Evolutionary conservation across 2,888 invertebrate genomes (phyloP), one percentile per base, ranked within the genome.

Genomic region (Caenorhabditis zanzibari): DNA sequence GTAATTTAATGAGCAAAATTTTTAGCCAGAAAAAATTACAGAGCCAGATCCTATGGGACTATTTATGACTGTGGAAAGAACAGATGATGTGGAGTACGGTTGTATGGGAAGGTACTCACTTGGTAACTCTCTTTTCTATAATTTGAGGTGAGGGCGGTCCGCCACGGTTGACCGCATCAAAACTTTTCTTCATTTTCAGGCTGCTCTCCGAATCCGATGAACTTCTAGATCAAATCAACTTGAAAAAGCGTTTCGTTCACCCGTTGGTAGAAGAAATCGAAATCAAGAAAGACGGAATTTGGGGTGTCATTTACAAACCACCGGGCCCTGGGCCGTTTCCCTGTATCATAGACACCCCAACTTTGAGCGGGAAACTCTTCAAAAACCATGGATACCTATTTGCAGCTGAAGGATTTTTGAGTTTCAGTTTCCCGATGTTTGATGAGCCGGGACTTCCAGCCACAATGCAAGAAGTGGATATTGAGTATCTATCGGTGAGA

Each of bases 1-100:
- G 77, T 61, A n/a, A n/a, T n/a, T n/a, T n/a, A n/a, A n/a, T n/a
- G n/a, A n/a, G n/a, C n/a, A 32, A 32, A 32, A 47, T 6, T 47
- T 19, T 10, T 24, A 2, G 19, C 12, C 2, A n/a, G 32, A 32
- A 7, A 32, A 4, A 32, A 19, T 47, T 47, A 1, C 19, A 47
- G 73, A 66, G 24, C 19, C 54, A 5, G 66, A 81, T 24, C 52
- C 74, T 19, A 85, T 85, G 85, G 85, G 85, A 24, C 22, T 85
- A 16, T 85, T 85, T 38, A 47, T 73, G 28, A 68, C 76, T 4
- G 44, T 63, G 26, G 44, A 24, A 19, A 59, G 59, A 35, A 35
- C 19, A 10, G 19, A 35, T 10, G 35, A 59, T 35, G 59, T 32
- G 5, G 4, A 4, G 14, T 47, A 47, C 19, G 47, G 47, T 2